Conservation (phyloP, 1,140 invertebrate genomes). For the Cydia fagiglandana region DNA sequence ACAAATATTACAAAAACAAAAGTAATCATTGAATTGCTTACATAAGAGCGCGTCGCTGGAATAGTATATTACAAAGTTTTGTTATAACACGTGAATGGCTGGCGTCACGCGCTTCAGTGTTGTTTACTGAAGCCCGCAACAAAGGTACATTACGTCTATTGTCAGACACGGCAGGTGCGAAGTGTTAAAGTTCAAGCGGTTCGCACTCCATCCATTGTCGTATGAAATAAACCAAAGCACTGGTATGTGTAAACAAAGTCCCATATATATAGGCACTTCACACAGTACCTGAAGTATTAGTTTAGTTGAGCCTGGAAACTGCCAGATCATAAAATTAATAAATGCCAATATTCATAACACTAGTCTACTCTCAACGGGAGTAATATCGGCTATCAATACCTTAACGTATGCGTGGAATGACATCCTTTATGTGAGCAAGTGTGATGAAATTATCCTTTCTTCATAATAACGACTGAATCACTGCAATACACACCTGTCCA, state of each 20-base stretch:
- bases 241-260: neutral
- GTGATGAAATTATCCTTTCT: neutral
- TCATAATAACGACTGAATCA: conserved; percentile 9
- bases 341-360: too few relatives aligned
- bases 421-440: neutral
- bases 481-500: neutral
- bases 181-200: conserved; percentile 31
- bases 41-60: neutral
- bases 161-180: conserved; percentile 39
- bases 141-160: conserved; percentile 39
- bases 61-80: neutral
- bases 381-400: too few relatives aligned
- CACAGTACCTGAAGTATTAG: neutral
- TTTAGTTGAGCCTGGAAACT: neutral
- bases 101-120: conserved; percentile 6
- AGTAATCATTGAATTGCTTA: neutral
- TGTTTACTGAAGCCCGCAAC: conserved; percentile 32
- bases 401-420: too few relatives aligned
- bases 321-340: too few relatives aligned
- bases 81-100: conserved; percentile 2
- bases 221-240: neutral
- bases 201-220: conserved; percentile 43
- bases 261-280: neutral
- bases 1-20: conserved; percentile 14
- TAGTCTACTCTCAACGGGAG: too few relatives aligned